phyloP scores from a whole-genome alignment of 2,888 invertebrate genomes.

The Ptilodon capucinus region DNA sequence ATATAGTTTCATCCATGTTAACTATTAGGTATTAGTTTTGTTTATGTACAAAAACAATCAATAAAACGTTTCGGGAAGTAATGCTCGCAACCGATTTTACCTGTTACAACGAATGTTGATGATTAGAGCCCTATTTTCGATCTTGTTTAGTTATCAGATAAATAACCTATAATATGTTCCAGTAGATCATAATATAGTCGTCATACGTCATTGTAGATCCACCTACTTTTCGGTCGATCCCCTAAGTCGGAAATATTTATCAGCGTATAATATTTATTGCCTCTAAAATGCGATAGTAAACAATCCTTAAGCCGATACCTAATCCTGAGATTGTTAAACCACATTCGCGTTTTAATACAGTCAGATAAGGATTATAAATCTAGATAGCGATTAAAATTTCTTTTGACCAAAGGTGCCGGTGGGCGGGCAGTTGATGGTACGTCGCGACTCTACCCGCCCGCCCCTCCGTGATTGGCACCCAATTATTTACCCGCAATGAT shows the following conservation, averaged over 20 bases:
- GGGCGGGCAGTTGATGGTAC: conserved; percentile 25
- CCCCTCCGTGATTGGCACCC: conserved; percentile 7
- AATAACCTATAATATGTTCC: too few species aligned
- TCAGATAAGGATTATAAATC: conserved; percentile 44
- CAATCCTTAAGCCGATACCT: conserved; percentile 43
- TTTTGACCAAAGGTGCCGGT: conserved; percentile 27
- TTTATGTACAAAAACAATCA: too few species aligned
- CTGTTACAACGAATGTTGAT: too few species aligned
- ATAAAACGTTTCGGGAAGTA: too few species aligned
- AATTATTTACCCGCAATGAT: conserved; percentile 20
- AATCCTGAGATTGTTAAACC: conserved; percentile 43
- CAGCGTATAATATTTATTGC: conserved; percentile 35
- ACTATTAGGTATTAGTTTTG: too few species aligned
- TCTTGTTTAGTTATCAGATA: too few species aligned
- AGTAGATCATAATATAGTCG: too few species aligned
- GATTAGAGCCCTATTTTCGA: too few species aligned
- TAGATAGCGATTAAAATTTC: conserved; percentile 39
- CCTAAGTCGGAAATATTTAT: background rate
- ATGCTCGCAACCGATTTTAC: too few species aligned
- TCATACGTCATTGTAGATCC: background rate
- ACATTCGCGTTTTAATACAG: conserved; percentile 36
- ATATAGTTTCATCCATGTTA: too few species aligned
- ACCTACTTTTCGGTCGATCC: background rate
- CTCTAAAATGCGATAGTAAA: conserved; percentile 37
- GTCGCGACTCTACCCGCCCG: conserved; percentile 19